These are phyloP conservation scores for Epinephelus moara DNA, from an alignment of 2,113 vertebrate species.

Conservation along the genomic window DNA sequence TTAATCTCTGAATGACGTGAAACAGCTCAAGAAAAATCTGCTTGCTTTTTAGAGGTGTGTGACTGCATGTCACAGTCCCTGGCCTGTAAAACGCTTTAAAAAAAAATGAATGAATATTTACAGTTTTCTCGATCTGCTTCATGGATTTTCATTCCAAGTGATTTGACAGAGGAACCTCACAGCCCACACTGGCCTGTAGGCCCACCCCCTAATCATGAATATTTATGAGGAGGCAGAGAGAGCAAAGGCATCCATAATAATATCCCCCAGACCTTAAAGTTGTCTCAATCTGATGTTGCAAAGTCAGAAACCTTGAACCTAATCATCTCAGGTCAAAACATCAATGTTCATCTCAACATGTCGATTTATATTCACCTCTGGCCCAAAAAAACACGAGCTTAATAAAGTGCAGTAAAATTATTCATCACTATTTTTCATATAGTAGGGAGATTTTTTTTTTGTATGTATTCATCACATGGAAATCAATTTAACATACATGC, in stretches of 20 bases:
- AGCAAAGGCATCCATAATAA: constrained; percentile 28
- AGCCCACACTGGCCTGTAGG: constrained; percentile 23
- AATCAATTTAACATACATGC: neutral
- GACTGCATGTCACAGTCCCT: neutral
- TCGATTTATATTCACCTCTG: constrained; percentile 35
- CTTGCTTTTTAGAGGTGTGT: neutral
- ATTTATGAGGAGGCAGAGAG: constrained; percentile 48
- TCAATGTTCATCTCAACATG: constrained; percentile 41
- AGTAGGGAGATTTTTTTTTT: neutral
- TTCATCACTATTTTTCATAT: neutral
- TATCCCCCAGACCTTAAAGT: constrained; percentile 32
- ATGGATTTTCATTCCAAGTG: constrained; percentile 7
- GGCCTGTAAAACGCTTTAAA: neutral
- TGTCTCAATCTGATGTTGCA: constrained; percentile 38
- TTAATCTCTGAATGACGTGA: neutral
- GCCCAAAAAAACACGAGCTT: constrained; percentile 4
- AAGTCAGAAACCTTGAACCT: constrained; percentile 54
- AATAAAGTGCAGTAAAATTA: neutral
- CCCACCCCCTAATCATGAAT: constrained; percentile 43
- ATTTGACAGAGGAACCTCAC: constrained; percentile 24
- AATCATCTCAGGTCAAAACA: constrained; percentile 47
- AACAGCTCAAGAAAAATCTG: neutral
- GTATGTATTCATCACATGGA: neutral
- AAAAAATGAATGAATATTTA: constrained; percentile 35
- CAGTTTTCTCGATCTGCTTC: constrained; percentile 17